Conservation (phyloP, 2,113 vertebrate genomes). For the Blennius ocellaris region DNA sequence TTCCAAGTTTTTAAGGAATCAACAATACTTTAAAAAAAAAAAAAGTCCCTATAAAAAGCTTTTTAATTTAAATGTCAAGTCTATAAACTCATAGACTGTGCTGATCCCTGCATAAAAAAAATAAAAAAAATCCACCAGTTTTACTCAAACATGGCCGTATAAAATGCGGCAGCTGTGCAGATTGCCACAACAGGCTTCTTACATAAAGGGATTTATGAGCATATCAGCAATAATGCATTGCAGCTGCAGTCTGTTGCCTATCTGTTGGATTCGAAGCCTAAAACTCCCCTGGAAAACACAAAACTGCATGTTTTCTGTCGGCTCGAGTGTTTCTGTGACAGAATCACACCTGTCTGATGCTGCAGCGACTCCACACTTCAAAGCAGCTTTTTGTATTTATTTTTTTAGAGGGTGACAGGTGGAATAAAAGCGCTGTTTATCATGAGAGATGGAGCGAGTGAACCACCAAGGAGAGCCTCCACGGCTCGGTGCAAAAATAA, state of each 20-base stretch:
- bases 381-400: conserved; percentile 8
- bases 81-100: not conserved
- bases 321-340: not conserved
- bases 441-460: conserved; percentile 18
- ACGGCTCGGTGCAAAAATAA: conserved; percentile 24
- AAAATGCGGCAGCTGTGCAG: conserved; percentile 46
- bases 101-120: conserved; percentile 4
- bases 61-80: not conserved
- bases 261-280: conserved; percentile 28
- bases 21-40: too few relatives aligned
- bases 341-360: conserved; percentile 8
- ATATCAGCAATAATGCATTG: conserved; percentile 8
- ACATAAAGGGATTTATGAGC: conserved; percentile 54
- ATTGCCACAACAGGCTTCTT: conserved; percentile 35
- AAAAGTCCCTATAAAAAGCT: too few relatives aligned
- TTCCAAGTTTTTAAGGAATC: too few relatives aligned
- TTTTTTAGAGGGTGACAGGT: conserved; percentile 11
- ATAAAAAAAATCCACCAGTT: not conserved
- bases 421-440: conserved; percentile 35
- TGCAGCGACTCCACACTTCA: conserved; percentile 3
- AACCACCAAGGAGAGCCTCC: conserved; percentile 20
- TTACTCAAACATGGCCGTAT: not conserved
- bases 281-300: conserved; percentile 3
- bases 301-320: not conserved
- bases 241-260: conserved; percentile 11